A percentile compares a stretch with the other conserved stretches of the same genome.
Evolutionary conservation across 2,888 invertebrate species (phyloP).

Genomic region (Pristionchus fissidentatus): DNA sequence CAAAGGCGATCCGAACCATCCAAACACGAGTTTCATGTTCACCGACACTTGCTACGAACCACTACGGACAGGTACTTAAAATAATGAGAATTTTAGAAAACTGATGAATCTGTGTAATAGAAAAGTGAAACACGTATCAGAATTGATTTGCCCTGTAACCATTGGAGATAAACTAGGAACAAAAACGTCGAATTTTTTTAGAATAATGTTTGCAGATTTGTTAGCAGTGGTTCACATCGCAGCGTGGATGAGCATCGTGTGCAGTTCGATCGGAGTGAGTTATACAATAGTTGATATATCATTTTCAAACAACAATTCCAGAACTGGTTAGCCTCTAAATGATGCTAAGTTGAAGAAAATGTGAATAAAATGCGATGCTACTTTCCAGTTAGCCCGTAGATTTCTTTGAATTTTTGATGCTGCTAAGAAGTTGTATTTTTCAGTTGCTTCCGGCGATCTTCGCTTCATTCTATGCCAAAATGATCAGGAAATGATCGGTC

Average conservation of each 20-base stretch:
- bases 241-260: conserved; percentile 69
- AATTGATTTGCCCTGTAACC: too few relatives aligned
- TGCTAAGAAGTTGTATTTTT: conserved; percentile 49
- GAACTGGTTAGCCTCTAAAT: background rate
- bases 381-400: background rate
- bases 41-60: conserved; percentile 71
- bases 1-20: conserved; percentile 52
- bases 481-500: conserved; percentile 71
- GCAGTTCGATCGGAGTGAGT: conserved; percentile 67
- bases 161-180: background rate
- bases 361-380: background rate
- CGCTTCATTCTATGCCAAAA: conserved; percentile 67
- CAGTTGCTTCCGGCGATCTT: conserved; percentile 71
- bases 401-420: background rate
- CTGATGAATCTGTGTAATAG: too few relatives aligned
- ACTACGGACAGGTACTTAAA: conserved; percentile 59
- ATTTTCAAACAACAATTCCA: background rate
- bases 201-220: conserved; percentile 57
- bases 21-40: conserved; percentile 56
- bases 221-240: conserved; percentile 71
- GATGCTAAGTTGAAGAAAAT: background rate
- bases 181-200: background rate
- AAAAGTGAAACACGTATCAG: too few relatives aligned
- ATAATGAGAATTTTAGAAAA: too few relatives aligned
- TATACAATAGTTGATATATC: background rate